Conservation (phyloP, 2,113 vertebrate species). For the Istiophorus platypterus region DNA sequence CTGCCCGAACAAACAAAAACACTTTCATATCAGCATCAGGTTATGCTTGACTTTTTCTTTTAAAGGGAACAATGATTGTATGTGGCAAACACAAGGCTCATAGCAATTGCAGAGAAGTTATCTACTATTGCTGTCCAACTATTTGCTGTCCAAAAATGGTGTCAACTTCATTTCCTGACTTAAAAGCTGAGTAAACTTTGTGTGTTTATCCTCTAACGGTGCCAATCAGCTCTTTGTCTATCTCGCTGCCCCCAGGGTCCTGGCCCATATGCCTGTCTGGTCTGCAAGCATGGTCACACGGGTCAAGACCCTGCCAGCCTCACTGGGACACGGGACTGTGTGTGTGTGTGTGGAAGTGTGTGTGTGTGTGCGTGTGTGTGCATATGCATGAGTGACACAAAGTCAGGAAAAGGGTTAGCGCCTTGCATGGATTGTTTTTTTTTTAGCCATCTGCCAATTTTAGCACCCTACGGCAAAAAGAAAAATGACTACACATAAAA, state of each 20-base stretch:
- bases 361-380: not conserved
- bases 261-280: constrained; percentile 72
- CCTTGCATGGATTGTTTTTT: constrained; percentile 19
- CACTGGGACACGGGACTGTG: constrained; percentile 41
- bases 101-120: constrained; percentile 9
- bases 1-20: constrained; percentile 52
- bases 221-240: constrained; percentile 70
- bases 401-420: constrained; percentile 13
- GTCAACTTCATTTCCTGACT: constrained; percentile 33
- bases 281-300: constrained; percentile 63
- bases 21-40: constrained; percentile 43
- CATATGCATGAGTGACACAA: constrained; percentile 7
- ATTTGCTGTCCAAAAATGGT: not conserved
- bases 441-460: constrained; percentile 63
- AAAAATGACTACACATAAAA: constrained; percentile 63
- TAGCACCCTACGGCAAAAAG: constrained; percentile 39
- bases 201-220: constrained; percentile 60
- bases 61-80: constrained; percentile 22
- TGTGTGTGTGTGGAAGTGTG: constrained; percentile 18
- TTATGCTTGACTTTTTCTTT: constrained; percentile 46
- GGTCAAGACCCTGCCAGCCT: constrained; percentile 79
- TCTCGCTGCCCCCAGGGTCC: constrained; percentile 56
- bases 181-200: constrained; percentile 64
- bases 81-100: constrained; percentile 26
- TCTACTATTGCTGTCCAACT: too few relatives aligned